Percentiles rank a stretch among this genome's conserved stretches.
These are phyloP conservation scores for Steinernema feltiae DNA, from an alignment of 1,140 invertebrate genomes.

Conservation along the genomic window DNA sequence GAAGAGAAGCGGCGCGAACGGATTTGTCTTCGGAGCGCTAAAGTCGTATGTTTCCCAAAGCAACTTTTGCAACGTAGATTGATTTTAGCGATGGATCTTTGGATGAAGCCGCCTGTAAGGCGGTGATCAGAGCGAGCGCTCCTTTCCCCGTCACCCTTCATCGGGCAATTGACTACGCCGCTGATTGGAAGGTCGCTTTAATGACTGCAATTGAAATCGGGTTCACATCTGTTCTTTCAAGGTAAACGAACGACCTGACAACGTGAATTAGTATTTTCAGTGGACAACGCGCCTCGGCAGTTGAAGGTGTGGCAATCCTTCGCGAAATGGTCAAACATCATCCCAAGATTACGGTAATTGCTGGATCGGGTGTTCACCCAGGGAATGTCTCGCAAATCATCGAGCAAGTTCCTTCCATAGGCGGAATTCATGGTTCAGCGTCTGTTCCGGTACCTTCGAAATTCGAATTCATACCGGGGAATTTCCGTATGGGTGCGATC, in stretches of 20 bases:
- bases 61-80: neutral
- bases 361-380: neutral
- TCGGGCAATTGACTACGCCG: neutral
- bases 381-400: neutral
- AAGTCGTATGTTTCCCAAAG: neutral
- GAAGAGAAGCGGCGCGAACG: neutral
- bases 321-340: neutral
- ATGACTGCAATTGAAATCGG: neutral
- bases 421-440: neutral
- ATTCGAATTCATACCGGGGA: neutral
- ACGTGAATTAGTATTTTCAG: neutral
- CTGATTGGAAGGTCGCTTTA: neutral
- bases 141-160: neutral
- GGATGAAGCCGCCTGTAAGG: neutral
- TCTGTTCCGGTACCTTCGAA: neutral
- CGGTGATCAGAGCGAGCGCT: neutral
- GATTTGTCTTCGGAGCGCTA: neutral
- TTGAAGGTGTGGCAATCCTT: neutral
- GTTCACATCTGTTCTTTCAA: neutral
- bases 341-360: neutral
- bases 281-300: neutral
- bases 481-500: neutral
- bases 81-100: neutral
- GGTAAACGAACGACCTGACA: neutral
- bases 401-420: neutral